Evolutionary conservation across 2,113 vertebrate genomes (phyloP).

Genomic region (Varanus komodoensis): DNA sequence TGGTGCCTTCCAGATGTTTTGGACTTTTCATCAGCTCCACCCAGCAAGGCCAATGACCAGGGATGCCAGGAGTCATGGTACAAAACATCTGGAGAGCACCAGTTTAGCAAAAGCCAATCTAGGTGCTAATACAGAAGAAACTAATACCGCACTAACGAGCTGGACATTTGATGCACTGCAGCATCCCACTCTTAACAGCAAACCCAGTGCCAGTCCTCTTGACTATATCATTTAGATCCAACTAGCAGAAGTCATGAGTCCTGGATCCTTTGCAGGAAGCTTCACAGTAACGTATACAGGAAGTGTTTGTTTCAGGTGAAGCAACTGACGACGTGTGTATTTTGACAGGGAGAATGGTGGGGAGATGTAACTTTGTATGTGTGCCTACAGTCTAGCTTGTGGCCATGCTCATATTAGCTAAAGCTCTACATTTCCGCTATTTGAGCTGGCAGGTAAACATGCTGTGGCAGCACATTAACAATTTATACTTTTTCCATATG

Average conservation of each 20-base stretch:
- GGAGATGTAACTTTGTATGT: constrained; percentile 26
- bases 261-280: not conserved
- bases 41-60: not conserved
- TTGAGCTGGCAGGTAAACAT: constrained; percentile 39
- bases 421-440: not conserved
- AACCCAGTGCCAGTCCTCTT: not conserved
- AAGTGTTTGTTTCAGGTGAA: constrained; percentile 33
- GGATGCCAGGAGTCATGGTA: not conserved
- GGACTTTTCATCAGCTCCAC: not conserved
- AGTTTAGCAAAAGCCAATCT: not conserved
- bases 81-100: not conserved
- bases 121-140: not conserved
- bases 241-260: not conserved
- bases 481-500: constrained; percentile 22
- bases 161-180: not conserved
- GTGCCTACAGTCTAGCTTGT: constrained; percentile 37
- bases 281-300: not conserved
- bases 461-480: constrained; percentile 44
- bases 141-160: no score
- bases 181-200: not conserved
- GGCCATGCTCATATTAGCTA: not conserved
- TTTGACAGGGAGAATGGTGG: constrained; percentile 26
- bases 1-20: not conserved
- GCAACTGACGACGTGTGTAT: constrained; percentile 14
- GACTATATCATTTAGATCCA: no score